Evolutionary conservation across 2,113 vertebrate genomes (phyloP).

Genomic region (Lophochroa leadbeateri): DNA sequence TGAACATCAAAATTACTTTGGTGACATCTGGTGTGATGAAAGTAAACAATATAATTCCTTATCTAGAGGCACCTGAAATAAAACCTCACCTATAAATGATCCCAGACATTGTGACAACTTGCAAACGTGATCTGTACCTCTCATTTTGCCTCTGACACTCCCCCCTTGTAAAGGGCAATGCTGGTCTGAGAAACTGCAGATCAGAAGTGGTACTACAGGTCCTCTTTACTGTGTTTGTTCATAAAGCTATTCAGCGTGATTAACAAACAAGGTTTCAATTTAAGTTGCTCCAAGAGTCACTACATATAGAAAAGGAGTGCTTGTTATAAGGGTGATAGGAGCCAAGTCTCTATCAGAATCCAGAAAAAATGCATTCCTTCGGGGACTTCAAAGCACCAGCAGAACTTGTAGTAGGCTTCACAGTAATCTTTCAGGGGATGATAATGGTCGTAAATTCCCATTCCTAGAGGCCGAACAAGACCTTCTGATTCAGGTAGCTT

Average conservation of each 20-base stretch:
- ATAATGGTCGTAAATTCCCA: not conserved
- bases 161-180: not conserved
- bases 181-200: not conserved
- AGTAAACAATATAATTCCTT: constrained; percentile 8
- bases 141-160: not conserved
- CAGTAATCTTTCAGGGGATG: not conserved
- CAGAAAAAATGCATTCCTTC: not conserved
- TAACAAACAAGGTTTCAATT: not conserved
- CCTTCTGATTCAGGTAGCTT: not conserved
- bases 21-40: not conserved
- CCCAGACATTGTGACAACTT: not conserved
- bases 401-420: not conserved
- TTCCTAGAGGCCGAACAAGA: not conserved
- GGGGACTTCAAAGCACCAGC: not conserved
- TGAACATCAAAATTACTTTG: not conserved
- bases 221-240: not conserved
- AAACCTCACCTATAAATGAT: not conserved
- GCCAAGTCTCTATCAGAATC: not conserved
- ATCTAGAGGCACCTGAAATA: not conserved
- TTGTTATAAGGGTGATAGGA: not conserved
- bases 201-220: not conserved
- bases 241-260: accelerated
- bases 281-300: not conserved
- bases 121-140: not conserved
- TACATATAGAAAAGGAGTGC: not conserved